A percentile compares a stretch with the other conserved stretches of the same genome.
Evolutionary conservation across 2,888 invertebrate genomes (phyloP).

Genomic region (Polymixis flavicincta): DNA sequence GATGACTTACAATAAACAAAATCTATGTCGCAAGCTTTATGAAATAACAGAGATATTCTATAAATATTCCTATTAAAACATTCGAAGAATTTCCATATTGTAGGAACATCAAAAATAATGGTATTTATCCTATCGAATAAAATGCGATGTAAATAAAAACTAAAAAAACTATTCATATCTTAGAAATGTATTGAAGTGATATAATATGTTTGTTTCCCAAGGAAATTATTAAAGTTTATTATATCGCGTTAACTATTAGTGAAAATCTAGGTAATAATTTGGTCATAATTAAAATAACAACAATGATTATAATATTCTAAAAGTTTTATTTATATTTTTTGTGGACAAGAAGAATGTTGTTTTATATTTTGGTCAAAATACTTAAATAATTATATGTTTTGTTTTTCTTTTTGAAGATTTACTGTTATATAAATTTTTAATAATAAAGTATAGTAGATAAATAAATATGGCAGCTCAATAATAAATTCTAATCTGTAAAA

Average conservation of each 20-base stretch:
- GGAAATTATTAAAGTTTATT: conserved; percentile 88
- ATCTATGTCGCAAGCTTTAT: conserved; percentile 59
- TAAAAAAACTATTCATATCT: conserved; percentile 88
- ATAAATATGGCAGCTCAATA: conserved; percentile 57
- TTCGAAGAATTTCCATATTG: conserved; percentile 66
- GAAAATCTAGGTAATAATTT: conserved; percentile 78
- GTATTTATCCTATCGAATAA: conserved; percentile 70
- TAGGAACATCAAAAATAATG: conserved; percentile 64
- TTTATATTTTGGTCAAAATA: conserved; percentile 26
- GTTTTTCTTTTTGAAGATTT: conserved; percentile 7
- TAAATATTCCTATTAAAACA: conserved; percentile 65
- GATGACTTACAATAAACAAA: conserved; percentile 51
- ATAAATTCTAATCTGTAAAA: conserved; percentile 40
- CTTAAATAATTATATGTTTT: conserved; percentile 7
- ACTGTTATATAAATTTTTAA: conserved; percentile 24
- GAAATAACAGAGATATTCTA: conserved; percentile 59
- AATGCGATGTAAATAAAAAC: conserved; percentile 81
- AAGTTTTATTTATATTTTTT: conserved; percentile 30
- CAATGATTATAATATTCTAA: conserved; percentile 30
- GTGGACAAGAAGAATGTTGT: conserved; percentile 8
- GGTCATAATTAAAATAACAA: conserved; percentile 71
- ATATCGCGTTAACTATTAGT: conserved; percentile 86
- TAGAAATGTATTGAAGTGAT: conserved; percentile 88
- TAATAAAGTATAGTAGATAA: conserved; percentile 21
- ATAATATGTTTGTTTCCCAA: conserved; percentile 86